Percentiles rank a stretch among this genome's conserved stretches.
phyloP scores from a whole-genome alignment of 2,797 vertebrate genomes.

The Melanotaenia nigrans region DNA sequence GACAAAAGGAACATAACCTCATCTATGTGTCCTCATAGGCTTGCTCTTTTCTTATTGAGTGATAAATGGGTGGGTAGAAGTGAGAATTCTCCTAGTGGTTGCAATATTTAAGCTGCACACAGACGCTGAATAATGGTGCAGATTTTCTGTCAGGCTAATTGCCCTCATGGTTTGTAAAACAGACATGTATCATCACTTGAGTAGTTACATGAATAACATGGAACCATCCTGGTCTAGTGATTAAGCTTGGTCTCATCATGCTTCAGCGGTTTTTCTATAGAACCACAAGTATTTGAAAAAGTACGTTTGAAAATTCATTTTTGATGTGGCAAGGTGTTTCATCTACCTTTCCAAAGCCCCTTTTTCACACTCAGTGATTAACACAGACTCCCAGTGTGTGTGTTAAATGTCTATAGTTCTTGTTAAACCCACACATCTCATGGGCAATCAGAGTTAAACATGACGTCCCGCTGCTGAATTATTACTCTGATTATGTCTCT shows the following conservation, averaged over 20 bases:
- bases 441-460: conserved; percentile 33
- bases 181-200: not conserved
- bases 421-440: conserved; percentile 44
- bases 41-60: too few relatives aligned
- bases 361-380: conserved; percentile 26
- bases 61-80: too few relatives aligned
- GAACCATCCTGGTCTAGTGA: not conserved
- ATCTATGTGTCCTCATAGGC: too few relatives aligned
- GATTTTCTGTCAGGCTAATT: not conserved
- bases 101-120: not conserved
- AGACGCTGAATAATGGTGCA: not conserved
- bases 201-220: not conserved
- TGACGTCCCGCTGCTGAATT: conserved; percentile 13
- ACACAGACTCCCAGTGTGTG: conserved; percentile 14
- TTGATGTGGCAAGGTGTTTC: not conserved
- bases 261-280: not conserved
- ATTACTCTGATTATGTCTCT: conserved; percentile 40
- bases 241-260: not conserved
- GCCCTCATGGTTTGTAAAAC: not conserved
- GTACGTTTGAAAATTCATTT: conserved; percentile 18
- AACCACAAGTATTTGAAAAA: conserved; percentile 1
- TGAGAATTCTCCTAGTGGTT: not conserved
- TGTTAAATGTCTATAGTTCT: conserved; percentile 11
- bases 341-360: conserved; percentile 6
- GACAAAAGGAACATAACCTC: too few relatives aligned